Evolutionary conservation across 2,113 vertebrate genomes (phyloP).

Genomic region (Zosterops pallidus): DNA sequence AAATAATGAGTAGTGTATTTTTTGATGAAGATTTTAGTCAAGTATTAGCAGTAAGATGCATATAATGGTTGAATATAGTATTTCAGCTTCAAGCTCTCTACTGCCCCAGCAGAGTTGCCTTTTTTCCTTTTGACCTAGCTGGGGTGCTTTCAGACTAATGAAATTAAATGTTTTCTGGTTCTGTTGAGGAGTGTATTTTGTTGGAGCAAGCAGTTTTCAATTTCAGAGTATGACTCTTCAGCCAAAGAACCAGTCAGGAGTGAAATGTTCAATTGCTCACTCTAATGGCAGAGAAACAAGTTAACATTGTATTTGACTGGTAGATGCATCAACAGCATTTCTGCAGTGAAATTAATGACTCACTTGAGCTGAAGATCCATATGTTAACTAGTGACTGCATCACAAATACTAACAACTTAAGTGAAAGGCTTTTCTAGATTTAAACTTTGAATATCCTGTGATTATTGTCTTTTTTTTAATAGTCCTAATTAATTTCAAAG

Average conservation of each 20-base stretch:
- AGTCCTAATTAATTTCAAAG: not conserved
- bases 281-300: constrained; percentile 32
- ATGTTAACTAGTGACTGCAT: constrained; percentile 35
- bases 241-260: constrained; percentile 33
- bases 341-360: constrained; percentile 59
- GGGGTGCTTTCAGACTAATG: not conserved
- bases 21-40: not conserved
- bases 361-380: constrained; percentile 59
- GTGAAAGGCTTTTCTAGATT: constrained; percentile 23
- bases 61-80: not conserved
- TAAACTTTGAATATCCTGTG: not conserved
- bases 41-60: not conserved
- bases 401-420: constrained; percentile 45
- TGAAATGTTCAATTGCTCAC: constrained; percentile 59
- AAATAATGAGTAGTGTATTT: not conserved
- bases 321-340: constrained; percentile 62
- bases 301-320: constrained; percentile 63
- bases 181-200: not conserved
- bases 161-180: constrained; percentile 19
- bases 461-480: not conserved
- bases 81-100: not conserved
- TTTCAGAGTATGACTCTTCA: constrained; percentile 16
- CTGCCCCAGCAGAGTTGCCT: not conserved
- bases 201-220: constrained; percentile 36
- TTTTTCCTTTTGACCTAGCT: not conserved